A percentile compares a stretch with the other conserved stretches of the same genome.
phyloP scores from a whole-genome alignment of 2,888 invertebrate genomes.

The Caenorhabditis wallacei region DNA sequence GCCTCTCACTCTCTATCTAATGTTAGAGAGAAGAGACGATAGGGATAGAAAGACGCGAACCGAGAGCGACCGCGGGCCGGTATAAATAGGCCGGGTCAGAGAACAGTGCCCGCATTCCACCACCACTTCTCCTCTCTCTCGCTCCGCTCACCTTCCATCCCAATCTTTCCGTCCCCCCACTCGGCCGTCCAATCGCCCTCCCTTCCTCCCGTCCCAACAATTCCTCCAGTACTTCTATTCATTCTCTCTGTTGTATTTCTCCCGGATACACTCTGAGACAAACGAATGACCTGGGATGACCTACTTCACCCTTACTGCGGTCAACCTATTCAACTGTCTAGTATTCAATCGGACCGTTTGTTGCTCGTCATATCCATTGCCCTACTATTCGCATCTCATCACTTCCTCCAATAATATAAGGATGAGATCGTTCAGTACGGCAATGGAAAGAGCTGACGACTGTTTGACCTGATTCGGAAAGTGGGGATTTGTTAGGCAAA shows the following conservation, averaged over 20 bases:
- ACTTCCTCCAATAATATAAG: conserved; percentile 1
- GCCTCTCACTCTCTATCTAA: conserved; percentile 36
- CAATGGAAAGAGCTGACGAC: conserved; percentile 51
- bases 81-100: conserved; percentile 64
- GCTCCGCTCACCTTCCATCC: conserved; percentile 35
- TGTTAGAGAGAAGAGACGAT: conserved; percentile 39
- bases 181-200: conserved; percentile 18
- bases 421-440: conserved; percentile 65
- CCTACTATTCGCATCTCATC: conserved; percentile 63
- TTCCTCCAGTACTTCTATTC: conserved; percentile 37
- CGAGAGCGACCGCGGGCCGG: conserved; percentile 54
- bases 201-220: conserved; percentile 4
- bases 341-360: conserved; percentile 8
- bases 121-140: conserved; percentile 21
- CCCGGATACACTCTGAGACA: conserved; percentile 16
- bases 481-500: conserved; percentile 40
- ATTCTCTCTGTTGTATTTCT: conserved; percentile 22
- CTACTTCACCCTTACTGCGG: conserved; percentile 23
- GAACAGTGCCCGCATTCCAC: conserved; percentile 62
- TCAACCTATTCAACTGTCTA: conserved; percentile 9
- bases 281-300: conserved; percentile 27
- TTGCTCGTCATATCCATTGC: conserved; percentile 51
- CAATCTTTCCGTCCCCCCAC: conserved; percentile 33
- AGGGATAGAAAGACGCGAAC: conserved; percentile 33
- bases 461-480: conserved; percentile 19